These are phyloP conservation scores for human DNA, from an alignment of 2,113 vertebrate species.

Conservation along the genomic window DNA sequence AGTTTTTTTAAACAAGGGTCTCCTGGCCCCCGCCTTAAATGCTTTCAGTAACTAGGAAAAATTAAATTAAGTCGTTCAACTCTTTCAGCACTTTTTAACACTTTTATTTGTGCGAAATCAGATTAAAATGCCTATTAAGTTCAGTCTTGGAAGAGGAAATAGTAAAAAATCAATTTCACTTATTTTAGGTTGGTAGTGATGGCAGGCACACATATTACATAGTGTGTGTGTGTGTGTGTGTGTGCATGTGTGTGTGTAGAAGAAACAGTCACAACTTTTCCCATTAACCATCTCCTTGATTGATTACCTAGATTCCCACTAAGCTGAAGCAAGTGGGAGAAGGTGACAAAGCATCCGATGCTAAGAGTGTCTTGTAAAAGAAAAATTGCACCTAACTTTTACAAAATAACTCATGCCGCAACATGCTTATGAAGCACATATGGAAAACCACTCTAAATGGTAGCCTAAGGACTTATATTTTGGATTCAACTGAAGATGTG, in stretches of 20 bases:
- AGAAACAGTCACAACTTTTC: not conserved
- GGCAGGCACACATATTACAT: not conserved
- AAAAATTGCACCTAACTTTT: not conserved
- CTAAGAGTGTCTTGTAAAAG: not conserved
- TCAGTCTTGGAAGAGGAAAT: not conserved
- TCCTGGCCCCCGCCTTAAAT: accelerated
- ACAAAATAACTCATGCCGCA: not conserved
- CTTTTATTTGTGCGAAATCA: not conserved
- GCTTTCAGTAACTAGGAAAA: not conserved
- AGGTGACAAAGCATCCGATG: not conserved
- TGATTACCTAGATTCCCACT: not conserved
- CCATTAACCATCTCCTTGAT: not conserved
- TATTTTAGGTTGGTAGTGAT: not conserved
- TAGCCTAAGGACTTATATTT: not conserved
- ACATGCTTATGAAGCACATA: not conserved
- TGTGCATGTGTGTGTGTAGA: not conserved
- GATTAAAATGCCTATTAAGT: not conserved
- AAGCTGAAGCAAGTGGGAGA: not conserved
- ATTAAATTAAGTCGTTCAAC: not conserved
- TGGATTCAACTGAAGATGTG: not conserved
- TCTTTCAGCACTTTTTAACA: not conserved
- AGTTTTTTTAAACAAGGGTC: not conserved
- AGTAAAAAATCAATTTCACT: not conserved
- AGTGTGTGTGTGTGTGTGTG: not conserved
- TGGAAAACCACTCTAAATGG: not conserved